These are phyloP conservation scores for Gnathonemus echidnorhynchus DNA, from an alignment of 2,113 vertebrate species.

Conservation along the genomic window DNA sequence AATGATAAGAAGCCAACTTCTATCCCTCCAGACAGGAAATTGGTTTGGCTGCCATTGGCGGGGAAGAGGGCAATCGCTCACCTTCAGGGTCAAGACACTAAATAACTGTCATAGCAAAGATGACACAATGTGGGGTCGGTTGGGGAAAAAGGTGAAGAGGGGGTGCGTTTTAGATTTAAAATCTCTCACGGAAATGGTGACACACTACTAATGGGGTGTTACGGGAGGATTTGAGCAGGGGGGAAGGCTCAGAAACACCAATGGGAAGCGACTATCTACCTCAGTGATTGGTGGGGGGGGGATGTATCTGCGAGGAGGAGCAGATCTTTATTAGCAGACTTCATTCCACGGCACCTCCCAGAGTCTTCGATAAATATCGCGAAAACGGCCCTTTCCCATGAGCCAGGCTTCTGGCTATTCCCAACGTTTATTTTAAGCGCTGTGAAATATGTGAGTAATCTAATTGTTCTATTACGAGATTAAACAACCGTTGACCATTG, in stretches of 20 bases:
- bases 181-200: conserved; percentile 30
- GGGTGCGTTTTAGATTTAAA: conserved; percentile 18
- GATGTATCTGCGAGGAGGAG: conserved; percentile 24
- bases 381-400: conserved; percentile 47
- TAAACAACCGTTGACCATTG: conserved; percentile 35
- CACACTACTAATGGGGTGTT: conserved; percentile 22
- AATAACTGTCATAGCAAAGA: background rate
- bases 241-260: background rate
- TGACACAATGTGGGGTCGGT: background rate
- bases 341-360: conserved; percentile 50
- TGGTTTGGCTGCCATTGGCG: background rate
- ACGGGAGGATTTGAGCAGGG: background rate
- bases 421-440: conserved; percentile 46
- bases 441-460: conserved; percentile 46
- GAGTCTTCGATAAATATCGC: conserved; percentile 35
- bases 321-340: conserved; percentile 54
- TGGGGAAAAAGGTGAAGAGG: background rate
- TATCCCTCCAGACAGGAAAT: background rate
- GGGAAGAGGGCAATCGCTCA: background rate
- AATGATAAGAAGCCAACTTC: background rate
- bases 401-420: conserved; percentile 37
- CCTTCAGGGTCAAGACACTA: background rate
- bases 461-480: conserved; percentile 38
- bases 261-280: background rate
- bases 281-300: conserved; percentile 1